These are phyloP conservation scores for Lepidurus arcticus DNA, from an alignment of 1,140 invertebrate species.

Conservation along the genomic window DNA sequence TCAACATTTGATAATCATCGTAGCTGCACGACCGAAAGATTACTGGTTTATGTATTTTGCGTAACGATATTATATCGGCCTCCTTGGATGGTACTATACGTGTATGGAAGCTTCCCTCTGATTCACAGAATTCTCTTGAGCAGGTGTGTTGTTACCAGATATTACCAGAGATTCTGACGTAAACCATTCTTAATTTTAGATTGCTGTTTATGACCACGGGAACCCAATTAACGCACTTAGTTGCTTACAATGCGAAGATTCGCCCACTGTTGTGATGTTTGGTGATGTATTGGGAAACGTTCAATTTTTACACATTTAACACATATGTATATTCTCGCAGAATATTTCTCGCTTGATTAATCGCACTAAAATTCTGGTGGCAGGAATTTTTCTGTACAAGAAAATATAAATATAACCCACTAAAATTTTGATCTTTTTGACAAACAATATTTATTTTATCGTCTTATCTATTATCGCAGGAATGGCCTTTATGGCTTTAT, in stretches of 20 bases:
- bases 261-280: neutral
- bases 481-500: too few species aligned
- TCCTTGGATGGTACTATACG: conserved; percentile 3
- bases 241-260: conserved; percentile 4
- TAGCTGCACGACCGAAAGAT: neutral
- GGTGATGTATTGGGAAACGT: neutral
- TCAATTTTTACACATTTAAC: neutral
- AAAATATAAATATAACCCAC: too few species aligned
- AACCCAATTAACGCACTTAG: neutral
- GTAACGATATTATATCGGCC: neutral
- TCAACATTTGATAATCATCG: neutral
- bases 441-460: too few species aligned
- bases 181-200: neutral
- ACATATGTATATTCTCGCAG: neutral
- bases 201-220: neutral
- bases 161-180: neutral
- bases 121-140: neutral
- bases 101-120: neutral
- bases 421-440: too few species aligned
- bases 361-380: too few species aligned
- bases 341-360: too few species aligned
- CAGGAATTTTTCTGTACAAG: too few species aligned
- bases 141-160: neutral
- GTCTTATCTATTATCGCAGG: too few species aligned
- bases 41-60: neutral